Evolutionary conservation across 2,797 vertebrate genomes (phyloP).

Genomic region (Scolopax bukidnonensis): DNA sequence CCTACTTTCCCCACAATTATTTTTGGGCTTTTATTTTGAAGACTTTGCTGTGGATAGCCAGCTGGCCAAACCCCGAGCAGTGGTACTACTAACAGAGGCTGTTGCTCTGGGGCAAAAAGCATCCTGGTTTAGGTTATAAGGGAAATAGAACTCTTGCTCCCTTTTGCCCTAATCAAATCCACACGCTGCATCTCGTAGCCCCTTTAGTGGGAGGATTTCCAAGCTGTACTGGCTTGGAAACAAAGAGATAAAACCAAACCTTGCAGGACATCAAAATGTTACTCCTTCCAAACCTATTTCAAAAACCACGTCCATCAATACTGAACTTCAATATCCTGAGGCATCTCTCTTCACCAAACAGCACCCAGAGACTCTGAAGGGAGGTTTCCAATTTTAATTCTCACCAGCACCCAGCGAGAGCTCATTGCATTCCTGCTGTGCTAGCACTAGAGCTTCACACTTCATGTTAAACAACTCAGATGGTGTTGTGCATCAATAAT

Average conservation of each 20-base stretch:
- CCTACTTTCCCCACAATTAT: not conserved
- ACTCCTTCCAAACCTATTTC: not conserved
- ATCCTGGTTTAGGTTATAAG: not conserved
- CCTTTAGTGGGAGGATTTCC: not conserved
- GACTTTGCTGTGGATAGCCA: not conserved
- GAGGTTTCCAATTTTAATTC: not conserved
- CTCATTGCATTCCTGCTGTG: accelerated
- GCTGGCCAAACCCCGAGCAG: not conserved
- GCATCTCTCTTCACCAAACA: not conserved
- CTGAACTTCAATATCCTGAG: not conserved
- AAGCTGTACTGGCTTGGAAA: not conserved
- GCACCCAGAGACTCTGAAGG: not conserved
- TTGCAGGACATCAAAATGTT: not conserved
- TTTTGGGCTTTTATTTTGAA: not conserved
- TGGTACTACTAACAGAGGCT: not conserved
- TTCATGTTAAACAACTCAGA: too few species aligned
- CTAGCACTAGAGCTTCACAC: too few species aligned
- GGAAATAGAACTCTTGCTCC: not conserved
- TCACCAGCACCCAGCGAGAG: not conserved
- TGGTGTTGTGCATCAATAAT: not conserved
- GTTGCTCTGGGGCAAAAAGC: not conserved
- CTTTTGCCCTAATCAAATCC: not conserved
- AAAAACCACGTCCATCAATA: accelerated
- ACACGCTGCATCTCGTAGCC: accelerated
- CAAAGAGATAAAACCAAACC: not conserved